A percentile compares a stretch with the other conserved stretches of the same genome.
Conservation (phyloP, 2,113 vertebrate species). For the Elachura formosa region DNA sequence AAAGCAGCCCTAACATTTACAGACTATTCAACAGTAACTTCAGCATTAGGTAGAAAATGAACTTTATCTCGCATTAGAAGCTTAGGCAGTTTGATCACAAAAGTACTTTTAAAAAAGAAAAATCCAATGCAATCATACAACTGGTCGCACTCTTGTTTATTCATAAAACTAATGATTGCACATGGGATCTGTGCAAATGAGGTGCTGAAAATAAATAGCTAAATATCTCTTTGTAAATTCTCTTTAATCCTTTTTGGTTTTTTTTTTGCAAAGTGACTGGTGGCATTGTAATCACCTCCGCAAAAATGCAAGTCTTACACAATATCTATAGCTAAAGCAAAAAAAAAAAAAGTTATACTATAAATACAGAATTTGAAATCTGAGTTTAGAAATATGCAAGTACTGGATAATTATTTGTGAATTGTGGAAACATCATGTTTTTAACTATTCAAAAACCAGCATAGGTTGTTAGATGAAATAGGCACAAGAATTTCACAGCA, state of each 20-base stretch:
- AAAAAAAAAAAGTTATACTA: not conserved
- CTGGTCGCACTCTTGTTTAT: not conserved
- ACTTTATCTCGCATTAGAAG: not conserved
- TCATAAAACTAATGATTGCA: not conserved
- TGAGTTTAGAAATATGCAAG: not conserved
- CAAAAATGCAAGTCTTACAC: not conserved
- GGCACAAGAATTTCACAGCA: not conserved
- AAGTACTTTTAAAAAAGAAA: not conserved
- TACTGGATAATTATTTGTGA: not conserved
- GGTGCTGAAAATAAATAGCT: not conserved
- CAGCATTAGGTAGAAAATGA: not conserved
- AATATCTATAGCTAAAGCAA: not conserved
- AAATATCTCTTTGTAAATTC: not conserved
- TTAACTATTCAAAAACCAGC: not conserved
- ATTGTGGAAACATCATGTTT: fast-evolving
- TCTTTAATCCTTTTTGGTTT: not conserved
- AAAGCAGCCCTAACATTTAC: not conserved
- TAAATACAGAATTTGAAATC: not conserved
- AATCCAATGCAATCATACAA: not conserved
- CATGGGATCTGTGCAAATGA: not conserved
- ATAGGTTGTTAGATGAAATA: not conserved
- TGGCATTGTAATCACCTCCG: not conserved
- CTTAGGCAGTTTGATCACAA: not conserved
- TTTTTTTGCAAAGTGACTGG: not conserved
- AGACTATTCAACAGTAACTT: constrained; percentile 10